A percentile compares a stretch with the other conserved stretches of the same genome.
Evolutionary conservation across 1,140 invertebrate species (phyloP).

Genomic region (Penaeus japonicus): DNA sequence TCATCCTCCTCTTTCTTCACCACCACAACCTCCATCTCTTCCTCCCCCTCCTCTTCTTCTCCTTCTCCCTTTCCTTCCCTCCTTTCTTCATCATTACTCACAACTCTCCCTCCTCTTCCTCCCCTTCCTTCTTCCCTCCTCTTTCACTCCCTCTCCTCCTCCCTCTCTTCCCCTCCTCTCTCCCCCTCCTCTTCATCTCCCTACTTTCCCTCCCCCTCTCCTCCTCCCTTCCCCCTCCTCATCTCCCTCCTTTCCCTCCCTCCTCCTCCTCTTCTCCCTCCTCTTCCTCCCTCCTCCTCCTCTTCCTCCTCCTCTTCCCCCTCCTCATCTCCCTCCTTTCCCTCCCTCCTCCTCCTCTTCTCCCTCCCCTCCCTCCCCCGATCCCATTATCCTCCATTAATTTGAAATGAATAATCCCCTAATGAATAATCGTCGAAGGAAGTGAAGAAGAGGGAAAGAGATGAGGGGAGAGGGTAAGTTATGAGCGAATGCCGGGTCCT

Average conservation of each 20-base stretch:
- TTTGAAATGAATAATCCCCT: constrained; percentile 18
- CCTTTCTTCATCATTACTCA: background rate
- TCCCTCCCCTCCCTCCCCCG: background rate
- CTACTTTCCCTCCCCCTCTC: background rate
- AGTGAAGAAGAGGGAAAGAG: background rate
- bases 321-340: background rate
- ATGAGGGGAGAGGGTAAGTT: background rate
- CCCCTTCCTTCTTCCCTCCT: background rate
- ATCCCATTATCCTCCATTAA: background rate
- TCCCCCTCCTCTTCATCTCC: background rate
- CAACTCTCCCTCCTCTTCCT: background rate
- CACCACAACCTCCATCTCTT: background rate
- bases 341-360: background rate
- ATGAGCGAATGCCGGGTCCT: too few species aligned
- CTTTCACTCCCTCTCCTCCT: background rate
- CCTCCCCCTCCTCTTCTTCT: too few species aligned
- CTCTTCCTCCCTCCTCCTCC: background rate
- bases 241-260: background rate
- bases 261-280: background rate
- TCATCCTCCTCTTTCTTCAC: background rate
- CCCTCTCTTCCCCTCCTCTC: background rate
- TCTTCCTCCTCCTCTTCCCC: background rate
- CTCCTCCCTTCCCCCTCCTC: background rate
- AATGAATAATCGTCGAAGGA: background rate
- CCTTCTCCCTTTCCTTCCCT: background rate